Conservation (phyloP, 2,888 invertebrate genomes). For the Phymatocera aterrima region DNA sequence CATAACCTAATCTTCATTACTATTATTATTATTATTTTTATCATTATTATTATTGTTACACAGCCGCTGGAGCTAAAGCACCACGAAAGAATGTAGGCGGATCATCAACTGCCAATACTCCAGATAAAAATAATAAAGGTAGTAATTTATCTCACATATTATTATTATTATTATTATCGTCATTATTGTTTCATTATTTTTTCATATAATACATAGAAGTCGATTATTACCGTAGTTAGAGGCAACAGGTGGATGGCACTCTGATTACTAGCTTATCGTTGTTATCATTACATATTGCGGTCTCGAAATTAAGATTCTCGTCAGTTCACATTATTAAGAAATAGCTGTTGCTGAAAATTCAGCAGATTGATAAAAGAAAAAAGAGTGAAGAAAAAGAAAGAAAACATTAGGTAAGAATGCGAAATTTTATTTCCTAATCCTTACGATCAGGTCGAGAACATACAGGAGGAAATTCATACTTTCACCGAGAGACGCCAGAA, state of each 20-base stretch:
- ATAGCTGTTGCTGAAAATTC: too few relatives aligned
- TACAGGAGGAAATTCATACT: conserved; percentile 76
- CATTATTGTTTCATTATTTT: too few relatives aligned
- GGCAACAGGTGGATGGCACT: not conserved
- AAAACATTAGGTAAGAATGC: not conserved
- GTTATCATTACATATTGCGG: not conserved
- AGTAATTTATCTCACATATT: too few relatives aligned
- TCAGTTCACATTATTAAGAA: too few relatives aligned
- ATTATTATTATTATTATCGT: not conserved
- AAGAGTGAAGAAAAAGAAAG: too few relatives aligned
- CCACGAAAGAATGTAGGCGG: conserved; percentile 50
- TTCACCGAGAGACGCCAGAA: conserved; percentile 77
- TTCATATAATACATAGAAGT: not conserved
- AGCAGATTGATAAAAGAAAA: not conserved
- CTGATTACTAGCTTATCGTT: not conserved
- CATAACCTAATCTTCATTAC: too few relatives aligned
- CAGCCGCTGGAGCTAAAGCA: conserved; percentile 61
- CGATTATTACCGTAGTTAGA: not conserved
- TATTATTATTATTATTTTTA: too few relatives aligned
- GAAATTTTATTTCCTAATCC: not conserved
- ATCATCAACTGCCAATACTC: not conserved
- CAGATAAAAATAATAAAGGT: not conserved
- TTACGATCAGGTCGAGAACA: conserved; percentile 51
- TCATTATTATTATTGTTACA: too few relatives aligned
- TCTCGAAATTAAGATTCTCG: not conserved